phyloP scores from a whole-genome alignment of 1,140 invertebrate species.

The Atta cephalotes region DNA sequence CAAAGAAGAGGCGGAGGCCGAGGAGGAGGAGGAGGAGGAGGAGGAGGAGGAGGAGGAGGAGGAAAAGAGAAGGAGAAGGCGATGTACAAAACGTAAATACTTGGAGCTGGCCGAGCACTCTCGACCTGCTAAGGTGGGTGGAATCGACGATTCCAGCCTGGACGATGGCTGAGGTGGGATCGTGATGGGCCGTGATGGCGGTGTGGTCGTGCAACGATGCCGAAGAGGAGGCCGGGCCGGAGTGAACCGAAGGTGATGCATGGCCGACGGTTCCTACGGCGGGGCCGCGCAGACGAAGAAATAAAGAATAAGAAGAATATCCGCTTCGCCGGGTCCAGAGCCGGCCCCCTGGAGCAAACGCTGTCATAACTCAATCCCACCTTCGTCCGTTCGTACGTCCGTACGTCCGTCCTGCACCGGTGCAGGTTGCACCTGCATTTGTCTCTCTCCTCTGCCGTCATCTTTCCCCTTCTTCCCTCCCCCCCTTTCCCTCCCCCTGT shows the following conservation, averaged over 20 bases:
- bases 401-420: constrained; percentile 73
- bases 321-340: constrained; percentile 79
- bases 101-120: constrained; percentile 45
- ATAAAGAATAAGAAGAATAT: constrained; percentile 85
- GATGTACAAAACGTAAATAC: constrained; percentile 67
- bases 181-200: constrained; percentile 82
- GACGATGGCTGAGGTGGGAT: constrained; percentile 79
- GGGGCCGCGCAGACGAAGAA: constrained; percentile 79
- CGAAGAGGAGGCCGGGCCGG: constrained; percentile 83
- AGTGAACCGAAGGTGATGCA: constrained; percentile 85
- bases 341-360: constrained; percentile 85
- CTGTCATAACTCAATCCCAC: constrained; percentile 87
- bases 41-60: constrained; percentile 20
- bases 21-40: constrained; percentile 24
- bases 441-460: constrained; percentile 57
- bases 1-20: constrained; percentile 28
- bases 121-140: constrained; percentile 75
- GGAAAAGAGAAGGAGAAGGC: constrained; percentile 50
- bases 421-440: constrained; percentile 78
- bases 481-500: not conserved
- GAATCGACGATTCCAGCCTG: constrained; percentile 78
- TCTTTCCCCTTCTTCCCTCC: constrained; percentile 45
- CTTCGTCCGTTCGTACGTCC: constrained; percentile 79
- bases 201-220: constrained; percentile 78
- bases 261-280: constrained; percentile 84